phyloP scores from a whole-genome alignment of 2,888 invertebrate species.

The Zaprionus obscuricornis region DNA sequence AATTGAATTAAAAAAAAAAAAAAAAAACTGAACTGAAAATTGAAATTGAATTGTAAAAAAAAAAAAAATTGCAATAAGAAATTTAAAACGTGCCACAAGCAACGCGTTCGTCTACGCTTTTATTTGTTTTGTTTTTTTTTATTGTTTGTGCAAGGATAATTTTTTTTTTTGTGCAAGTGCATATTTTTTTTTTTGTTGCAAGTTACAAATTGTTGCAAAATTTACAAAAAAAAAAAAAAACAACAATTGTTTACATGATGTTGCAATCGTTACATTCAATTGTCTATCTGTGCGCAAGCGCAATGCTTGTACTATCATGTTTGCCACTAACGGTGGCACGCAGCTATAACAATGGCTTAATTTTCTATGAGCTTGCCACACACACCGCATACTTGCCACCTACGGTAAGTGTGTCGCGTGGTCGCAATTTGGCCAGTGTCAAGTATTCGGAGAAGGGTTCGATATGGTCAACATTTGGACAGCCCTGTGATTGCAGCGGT shows the following conservation, averaged over 20 bases:
- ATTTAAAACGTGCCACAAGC: neutral
- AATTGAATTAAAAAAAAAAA: too few species aligned
- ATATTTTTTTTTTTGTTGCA: neutral
- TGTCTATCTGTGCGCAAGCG: neutral
- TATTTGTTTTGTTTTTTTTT: neutral
- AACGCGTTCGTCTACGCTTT: neutral
- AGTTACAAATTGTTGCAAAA: slow-evolving; percentile 1
- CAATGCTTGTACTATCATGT: neutral
- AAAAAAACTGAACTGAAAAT: too few species aligned
- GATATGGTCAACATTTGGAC: slow-evolving; percentile 81
- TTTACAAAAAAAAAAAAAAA: neutral
- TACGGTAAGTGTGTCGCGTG: slow-evolving; percentile 79
- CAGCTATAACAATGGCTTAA: slow-evolving; percentile 79
- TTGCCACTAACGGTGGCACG: slow-evolving; percentile 50
- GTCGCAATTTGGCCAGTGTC: slow-evolving; percentile 69
- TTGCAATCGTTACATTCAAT: slow-evolving; percentile 4
- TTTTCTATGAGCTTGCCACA: slow-evolving; percentile 77
- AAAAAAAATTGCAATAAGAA: too few species aligned
- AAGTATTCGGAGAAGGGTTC: slow-evolving; percentile 77
- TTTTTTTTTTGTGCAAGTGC: slow-evolving; percentile 3
- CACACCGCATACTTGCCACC: slow-evolving; percentile 75
- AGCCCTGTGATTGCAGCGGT: slow-evolving; percentile 85
- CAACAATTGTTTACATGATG: slow-evolving; percentile 10
- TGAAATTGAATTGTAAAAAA: too few species aligned
- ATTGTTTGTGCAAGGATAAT: slow-evolving; percentile 22